Base-by-base conservation (phyloP, 2,113 vertebrate genomes). In the Benthochromis sp. region DNA sequence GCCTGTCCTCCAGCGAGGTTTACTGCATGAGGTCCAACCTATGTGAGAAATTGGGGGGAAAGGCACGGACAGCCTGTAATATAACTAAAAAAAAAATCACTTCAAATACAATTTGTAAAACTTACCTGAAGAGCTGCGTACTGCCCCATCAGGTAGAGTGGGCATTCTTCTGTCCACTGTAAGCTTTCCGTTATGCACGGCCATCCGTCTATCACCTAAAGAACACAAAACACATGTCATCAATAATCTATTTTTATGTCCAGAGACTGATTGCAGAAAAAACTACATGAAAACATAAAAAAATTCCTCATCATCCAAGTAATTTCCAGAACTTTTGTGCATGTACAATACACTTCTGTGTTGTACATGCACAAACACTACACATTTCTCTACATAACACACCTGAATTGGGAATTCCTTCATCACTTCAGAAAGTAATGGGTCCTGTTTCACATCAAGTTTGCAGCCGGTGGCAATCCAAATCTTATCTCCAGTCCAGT, bases 1-100 rank as follows among this genome's bases (percentile, higher is more conserved):
- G 96, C 97, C 86, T 97, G 97, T 83, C 96, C 97, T 2, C 97
- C 97, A 19, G 97, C 97, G n/a, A 97, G 93, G 88, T 97, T 97
- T 6, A 97, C 93, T 14, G 97, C 96, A 91, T 97, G 97, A 90
- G 96, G 96, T 69, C 96, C 97, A 29, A 97, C 92, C 97, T 97
- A 89, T 52, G 34, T 8, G 36, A 29, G 2, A 6, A 79, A 10
- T 40, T 21, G n/a, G 31, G 11, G 6, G 40, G 9, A 27, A 21
- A 11, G 2, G 5, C 66, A 34, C 1, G 3, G 53, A 21, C 3
- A 34, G 2, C 31, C 40, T 53, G 11, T 59, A 29, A 84, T 27
- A 78, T 29, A 2, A 47, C 7, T 9, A 6, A n/a, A 31, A 27
- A 53, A n/a, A 76, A 50, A 21, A 50, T 19, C 8, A 29, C 34